Conservation (phyloP, 2,888 invertebrate genomes). For the Zele albiditarsus region DNA sequence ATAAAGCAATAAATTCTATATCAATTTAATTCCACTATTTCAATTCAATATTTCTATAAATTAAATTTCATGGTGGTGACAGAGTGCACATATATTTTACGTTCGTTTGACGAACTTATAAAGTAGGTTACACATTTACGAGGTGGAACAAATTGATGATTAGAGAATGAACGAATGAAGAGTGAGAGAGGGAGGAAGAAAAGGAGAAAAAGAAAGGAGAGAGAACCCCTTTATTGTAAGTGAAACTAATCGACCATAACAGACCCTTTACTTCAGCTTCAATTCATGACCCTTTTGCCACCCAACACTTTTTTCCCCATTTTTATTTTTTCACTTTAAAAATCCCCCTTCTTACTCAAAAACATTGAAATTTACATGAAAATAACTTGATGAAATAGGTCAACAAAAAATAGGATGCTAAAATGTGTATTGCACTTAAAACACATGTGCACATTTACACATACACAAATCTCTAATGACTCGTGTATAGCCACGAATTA, state of each 20-base stretch:
- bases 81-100: background rate
- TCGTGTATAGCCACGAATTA: conserved; percentile 34
- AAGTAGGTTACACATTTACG: conserved; percentile 25
- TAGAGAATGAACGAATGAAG: conserved; percentile 9
- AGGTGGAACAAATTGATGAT: conserved; percentile 21
- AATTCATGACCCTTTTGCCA: conserved; percentile 30
- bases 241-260: conserved; percentile 36
- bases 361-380: conserved; percentile 28
- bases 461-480: conserved; percentile 13
- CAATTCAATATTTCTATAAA: conserved; percentile 6
- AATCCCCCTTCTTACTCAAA: background rate
- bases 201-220: conserved; percentile 11
- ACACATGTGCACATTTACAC: background rate
- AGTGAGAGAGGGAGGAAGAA: conserved; percentile 8
- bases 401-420: conserved; percentile 27
- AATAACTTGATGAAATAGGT: conserved; percentile 26
- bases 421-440: background rate
- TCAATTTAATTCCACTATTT: conserved; percentile 14
- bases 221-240: conserved; percentile 25
- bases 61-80: conserved; percentile 7
- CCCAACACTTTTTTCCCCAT: conserved; percentile 21
- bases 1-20: conserved; percentile 24
- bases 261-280: conserved; percentile 33
- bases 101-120: conserved; percentile 11
- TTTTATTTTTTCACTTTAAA: conserved; percentile 6